These are phyloP conservation scores for Antennarius maculatus DNA, from an alignment of 2,797 vertebrate species.

Conservation along the genomic window DNA sequence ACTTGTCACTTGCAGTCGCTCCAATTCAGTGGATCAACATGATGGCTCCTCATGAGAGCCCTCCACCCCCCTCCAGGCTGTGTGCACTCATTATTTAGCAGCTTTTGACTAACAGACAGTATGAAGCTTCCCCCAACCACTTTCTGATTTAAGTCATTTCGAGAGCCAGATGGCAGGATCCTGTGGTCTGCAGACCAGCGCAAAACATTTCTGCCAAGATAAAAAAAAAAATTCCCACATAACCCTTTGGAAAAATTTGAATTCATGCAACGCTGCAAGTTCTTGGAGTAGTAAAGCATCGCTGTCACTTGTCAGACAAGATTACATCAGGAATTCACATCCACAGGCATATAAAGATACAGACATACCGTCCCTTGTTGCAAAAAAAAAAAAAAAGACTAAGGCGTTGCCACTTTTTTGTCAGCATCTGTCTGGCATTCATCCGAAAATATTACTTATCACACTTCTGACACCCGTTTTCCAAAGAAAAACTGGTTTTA, in stretches of 20 bases:
- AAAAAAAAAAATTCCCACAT: conserved; percentile 29
- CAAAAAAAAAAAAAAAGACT: not conserved
- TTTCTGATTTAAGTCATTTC: conserved; percentile 21
- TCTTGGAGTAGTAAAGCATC: conserved; percentile 48
- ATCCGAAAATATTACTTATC: conserved; percentile 43
- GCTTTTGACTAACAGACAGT: conserved; percentile 36
- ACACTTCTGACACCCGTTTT: conserved; percentile 8
- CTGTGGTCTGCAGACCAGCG: conserved; percentile 19
- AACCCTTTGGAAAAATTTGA: conserved; percentile 44
- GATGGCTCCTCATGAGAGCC: conserved; percentile 47
- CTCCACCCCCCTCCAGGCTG: conserved; percentile 24
- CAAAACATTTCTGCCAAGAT: conserved; percentile 12
- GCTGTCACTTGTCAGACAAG: conserved; percentile 61
- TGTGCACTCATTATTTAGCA: conserved; percentile 33
- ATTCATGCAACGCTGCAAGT: conserved; percentile 39
- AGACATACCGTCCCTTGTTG: conserved; percentile 16
- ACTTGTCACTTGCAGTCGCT: conserved; percentile 64
- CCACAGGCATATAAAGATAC: conserved; percentile 25
- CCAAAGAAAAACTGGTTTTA: conserved; percentile 52
- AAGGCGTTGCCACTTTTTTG: conserved; percentile 12
- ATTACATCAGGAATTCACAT: conserved; percentile 55
- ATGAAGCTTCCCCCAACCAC: conserved; percentile 14
- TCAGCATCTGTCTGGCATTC: conserved; percentile 46
- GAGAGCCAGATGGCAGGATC: conserved; percentile 35
- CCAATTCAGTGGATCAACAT: conserved; percentile 45